Conservation (phyloP, 1,140 invertebrate species). For the Hyles euphorbiae region DNA sequence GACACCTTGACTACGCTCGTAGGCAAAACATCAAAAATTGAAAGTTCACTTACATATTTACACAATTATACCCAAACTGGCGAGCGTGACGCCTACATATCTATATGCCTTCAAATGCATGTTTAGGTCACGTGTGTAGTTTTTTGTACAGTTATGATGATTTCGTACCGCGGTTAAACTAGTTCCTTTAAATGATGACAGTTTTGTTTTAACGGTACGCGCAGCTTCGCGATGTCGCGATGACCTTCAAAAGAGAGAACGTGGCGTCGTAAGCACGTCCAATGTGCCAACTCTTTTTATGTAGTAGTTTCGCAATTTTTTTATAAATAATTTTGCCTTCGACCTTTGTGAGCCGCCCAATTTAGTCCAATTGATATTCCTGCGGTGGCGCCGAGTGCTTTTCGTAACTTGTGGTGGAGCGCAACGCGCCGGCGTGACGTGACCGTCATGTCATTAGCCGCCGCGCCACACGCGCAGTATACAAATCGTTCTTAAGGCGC, state of each 20-base stretch:
- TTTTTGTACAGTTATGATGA: conserved; percentile 12
- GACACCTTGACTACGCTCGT: conserved; percentile 40
- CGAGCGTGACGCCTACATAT: no score
- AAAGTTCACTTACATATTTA: no score
- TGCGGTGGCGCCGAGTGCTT: conserved; percentile 46
- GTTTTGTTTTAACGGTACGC: conserved; percentile 66
- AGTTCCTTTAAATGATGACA: conserved; percentile 56
- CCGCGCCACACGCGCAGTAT: conserved; percentile 23
- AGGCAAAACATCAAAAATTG: conserved; percentile 15
- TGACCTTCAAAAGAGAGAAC: conserved; percentile 74
- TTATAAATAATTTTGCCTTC: conserved; percentile 70
- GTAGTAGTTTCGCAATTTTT: conserved; percentile 65
- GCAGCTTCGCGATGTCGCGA: conserved; percentile 46
- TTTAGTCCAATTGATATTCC: conserved; percentile 70
- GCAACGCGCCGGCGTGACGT: conserved; percentile 37
- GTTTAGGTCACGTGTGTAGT: no score
- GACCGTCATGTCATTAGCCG: conserved; percentile 36
- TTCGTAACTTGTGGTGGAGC: conserved; percentile 57
- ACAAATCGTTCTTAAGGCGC: conserved; percentile 29
- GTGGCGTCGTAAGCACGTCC: conserved; percentile 62
- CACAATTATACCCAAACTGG: no score
- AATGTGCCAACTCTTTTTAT: conserved; percentile 70
- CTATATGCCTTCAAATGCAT: no score
- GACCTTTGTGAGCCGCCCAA: conserved; percentile 70
- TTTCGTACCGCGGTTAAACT: conserved; percentile 35